Conservation (phyloP, 2,797 vertebrate species). For the Hippocampus kuda region DNA sequence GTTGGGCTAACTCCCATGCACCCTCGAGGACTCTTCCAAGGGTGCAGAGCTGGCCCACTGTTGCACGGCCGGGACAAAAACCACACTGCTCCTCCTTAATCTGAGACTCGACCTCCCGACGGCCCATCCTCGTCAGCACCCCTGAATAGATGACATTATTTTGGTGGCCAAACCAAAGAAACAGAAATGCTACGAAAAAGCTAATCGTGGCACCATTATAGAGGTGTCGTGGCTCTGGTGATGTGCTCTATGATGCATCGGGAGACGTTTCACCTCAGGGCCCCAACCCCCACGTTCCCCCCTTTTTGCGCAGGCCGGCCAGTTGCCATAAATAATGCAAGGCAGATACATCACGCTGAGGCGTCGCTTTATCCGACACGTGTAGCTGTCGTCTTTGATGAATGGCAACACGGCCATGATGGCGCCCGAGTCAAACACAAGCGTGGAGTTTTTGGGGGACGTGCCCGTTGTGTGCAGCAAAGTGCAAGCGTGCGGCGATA, state of each 20-base stretch:
- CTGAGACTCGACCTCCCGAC: too few species aligned
- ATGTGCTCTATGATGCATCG: constrained; percentile 55
- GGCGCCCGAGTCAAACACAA: constrained; percentile 39
- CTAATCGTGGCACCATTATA: constrained; percentile 42
- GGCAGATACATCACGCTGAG: constrained; percentile 62
- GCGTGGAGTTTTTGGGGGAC: constrained; percentile 34
- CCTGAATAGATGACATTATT: too few species aligned
- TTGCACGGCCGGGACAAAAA: too few species aligned
- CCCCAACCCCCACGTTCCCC: constrained; percentile 19
- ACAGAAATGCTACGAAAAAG: constrained; percentile 29
- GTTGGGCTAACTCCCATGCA: too few species aligned
- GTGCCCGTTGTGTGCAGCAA: constrained; percentile 17
- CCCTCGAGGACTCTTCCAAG: too few species aligned
- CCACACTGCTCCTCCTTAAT: too few species aligned
- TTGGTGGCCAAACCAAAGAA: too few species aligned
- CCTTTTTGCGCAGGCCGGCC: constrained; percentile 33
- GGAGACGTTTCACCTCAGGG: constrained; percentile 61
- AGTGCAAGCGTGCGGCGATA: background rate
- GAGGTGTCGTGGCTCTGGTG: constrained; percentile 43
- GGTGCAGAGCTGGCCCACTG: too few species aligned
- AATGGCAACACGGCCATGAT: constrained; percentile 53
- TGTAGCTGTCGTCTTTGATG: constrained; percentile 71
- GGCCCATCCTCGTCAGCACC: too few species aligned
- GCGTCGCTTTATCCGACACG: constrained; percentile 67
- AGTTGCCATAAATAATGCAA: constrained; percentile 67